Base-by-base conservation (phyloP, 2,888 invertebrate species). In the Leistus spinibarbis region DNA sequence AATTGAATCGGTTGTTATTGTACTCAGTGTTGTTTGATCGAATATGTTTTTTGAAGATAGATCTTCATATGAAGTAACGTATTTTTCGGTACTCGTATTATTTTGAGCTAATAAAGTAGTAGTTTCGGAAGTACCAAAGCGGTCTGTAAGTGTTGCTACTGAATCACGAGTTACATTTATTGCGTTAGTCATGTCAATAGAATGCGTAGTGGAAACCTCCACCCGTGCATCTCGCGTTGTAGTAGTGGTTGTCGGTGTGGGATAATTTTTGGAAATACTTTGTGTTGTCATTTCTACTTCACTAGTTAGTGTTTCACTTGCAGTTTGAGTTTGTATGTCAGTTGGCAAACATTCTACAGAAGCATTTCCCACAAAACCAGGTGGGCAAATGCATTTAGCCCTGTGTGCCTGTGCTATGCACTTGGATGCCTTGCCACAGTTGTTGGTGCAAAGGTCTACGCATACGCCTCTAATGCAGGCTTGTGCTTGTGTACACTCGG, bases 301-400 rank as follows among this genome's bases (percentile, higher is more conserved):
- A 10, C 54, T 62, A n/a, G 40, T n/a, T 16, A 7, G 62, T 76
- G 10, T 64, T 17, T 23, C 56, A 69, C 60, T 68, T n/a, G 76
- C 76, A n/a, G 68, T 72, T 40, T 27, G 53, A 20, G 76, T 76
- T 27, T 19, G 40, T 60, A 22, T 68, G 24, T 69, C 60, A 17
- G 69, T 65, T 54, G 81, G 82, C 64, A 79, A 79, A 82, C 89
- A 89, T 78, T 86, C 85, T 67, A 87, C 81, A 78, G 86, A 85
- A n/a, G 89, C 86, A 82, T 89, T 88, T 78, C 89, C 89, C 76
- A 85, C 82, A 80, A 85, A 88, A 22, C 88, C 88, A 54, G 83
- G 79, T 54, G 86, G 84, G 80, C 87, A 87, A 78, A 79, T 81
- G 80, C 88, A 88, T 78, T 83, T 81, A 76, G 86, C 86, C 80